Evolutionary conservation across 2,888 invertebrate species (phyloP).

Genomic region (Noctua janthina): DNA sequence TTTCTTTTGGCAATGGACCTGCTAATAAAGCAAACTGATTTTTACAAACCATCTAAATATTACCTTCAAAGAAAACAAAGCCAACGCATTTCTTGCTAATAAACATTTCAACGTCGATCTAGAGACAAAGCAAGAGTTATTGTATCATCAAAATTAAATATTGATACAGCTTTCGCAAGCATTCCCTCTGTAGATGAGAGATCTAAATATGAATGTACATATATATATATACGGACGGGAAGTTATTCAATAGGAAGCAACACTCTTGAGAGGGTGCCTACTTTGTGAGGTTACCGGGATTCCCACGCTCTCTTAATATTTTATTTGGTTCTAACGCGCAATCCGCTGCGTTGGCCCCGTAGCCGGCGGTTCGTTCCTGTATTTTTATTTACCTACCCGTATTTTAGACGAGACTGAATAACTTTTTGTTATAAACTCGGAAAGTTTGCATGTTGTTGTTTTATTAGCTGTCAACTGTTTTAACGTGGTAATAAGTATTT

Average conservation of each 20-base stretch:
- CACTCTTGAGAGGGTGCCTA: conserved; percentile 68
- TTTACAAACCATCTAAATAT: not conserved
- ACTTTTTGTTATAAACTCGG: conserved; percentile 47
- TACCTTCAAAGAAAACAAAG: not conserved
- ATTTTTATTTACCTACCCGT: conserved; percentile 63
- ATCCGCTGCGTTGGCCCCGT: conserved; percentile 68
- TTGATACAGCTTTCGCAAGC: conserved; percentile 54
- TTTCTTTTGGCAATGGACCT: no score
- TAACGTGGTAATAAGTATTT: conserved; percentile 29
- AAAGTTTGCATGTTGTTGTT: conserved; percentile 44
- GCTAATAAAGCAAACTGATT: not conserved
- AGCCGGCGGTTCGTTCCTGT: conserved; percentile 49
- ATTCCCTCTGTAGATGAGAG: conserved; percentile 56
- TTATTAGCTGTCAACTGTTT: conserved; percentile 51
- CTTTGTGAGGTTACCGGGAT: conserved; percentile 77
- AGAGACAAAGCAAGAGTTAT: conserved; percentile 45
- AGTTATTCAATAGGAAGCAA: conserved; percentile 75
- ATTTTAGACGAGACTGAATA: conserved; percentile 43
- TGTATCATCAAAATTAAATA: conserved; percentile 64
- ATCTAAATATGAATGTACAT: conserved; percentile 58
- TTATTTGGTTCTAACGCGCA: conserved; percentile 81
- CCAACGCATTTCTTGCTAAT: conserved; percentile 11
- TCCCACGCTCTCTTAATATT: conserved; percentile 80
- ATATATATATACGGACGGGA: conserved; percentile 47
- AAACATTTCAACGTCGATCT: conserved; percentile 40